Conservation (phyloP, 2,113 vertebrate species). For the Columbina picui region DNA sequence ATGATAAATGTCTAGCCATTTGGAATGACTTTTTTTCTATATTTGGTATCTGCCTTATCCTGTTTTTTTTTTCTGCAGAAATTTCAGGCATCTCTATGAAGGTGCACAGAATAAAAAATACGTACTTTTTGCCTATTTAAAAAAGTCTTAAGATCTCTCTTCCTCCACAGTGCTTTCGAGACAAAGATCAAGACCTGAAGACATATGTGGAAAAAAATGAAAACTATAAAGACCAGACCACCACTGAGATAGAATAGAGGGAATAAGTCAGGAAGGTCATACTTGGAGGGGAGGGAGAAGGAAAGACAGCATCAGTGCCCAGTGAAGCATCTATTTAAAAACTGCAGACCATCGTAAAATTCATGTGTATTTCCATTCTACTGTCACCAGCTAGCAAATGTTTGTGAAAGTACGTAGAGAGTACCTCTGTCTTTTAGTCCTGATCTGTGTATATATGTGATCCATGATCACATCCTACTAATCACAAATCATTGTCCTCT, state of each 20-base stretch:
- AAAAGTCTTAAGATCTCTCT: not conserved
- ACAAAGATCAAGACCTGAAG: not conserved
- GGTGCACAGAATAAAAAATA: fast-evolving
- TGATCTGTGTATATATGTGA: not conserved
- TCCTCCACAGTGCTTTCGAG: not conserved
- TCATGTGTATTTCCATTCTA: not conserved
- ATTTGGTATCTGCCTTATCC: not conserved
- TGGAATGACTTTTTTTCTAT: not conserved
- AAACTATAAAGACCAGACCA: not conserved
- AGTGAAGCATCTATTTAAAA: not conserved
- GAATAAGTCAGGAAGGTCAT: not conserved
- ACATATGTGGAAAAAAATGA: not conserved
- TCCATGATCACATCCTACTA: not conserved
- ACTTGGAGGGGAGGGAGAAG: not conserved
- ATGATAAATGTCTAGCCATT: not conserved
- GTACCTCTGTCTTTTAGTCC: not conserved
- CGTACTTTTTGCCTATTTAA: not conserved
- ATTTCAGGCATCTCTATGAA: not conserved
- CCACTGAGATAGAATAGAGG: not conserved
- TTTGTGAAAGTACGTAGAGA: not conserved
- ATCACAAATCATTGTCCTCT: not conserved
- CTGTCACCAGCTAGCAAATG: not conserved
- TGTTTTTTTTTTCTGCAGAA: not conserved
- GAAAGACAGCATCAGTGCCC: not conserved
- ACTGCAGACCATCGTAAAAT: not conserved